Evolutionary conservation across 2,797 vertebrate genomes (phyloP).

Genomic region (Eremophila alpestris): DNA sequence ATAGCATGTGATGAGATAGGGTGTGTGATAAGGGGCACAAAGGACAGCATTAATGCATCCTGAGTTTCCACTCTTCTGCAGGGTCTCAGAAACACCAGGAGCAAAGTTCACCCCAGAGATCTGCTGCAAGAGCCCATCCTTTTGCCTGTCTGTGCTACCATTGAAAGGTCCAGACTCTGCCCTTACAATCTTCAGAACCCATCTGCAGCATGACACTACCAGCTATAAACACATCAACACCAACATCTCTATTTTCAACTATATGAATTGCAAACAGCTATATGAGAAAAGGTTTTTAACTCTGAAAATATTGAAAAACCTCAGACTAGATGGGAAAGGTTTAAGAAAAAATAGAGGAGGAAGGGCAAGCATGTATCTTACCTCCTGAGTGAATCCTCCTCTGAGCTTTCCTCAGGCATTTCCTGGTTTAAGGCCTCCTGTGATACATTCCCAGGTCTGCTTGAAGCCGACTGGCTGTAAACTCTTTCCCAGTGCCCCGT

Average conservation of each 20-base stretch:
- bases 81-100: not conserved
- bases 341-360: conserved; percentile 22
- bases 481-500: conserved; percentile 95
- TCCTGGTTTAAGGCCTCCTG: conserved; percentile 99
- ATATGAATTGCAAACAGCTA: not conserved
- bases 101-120: not conserved
- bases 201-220: not conserved
- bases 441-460: conserved; percentile 85
- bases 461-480: conserved; percentile 88
- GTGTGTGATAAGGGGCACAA: not conserved
- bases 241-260: not conserved
- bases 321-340: not conserved
- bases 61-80: not conserved
- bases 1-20: accelerated
- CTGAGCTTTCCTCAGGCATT: conserved; percentile 95
- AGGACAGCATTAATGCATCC: not conserved
- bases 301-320: not conserved
- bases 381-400: conserved; percentile 97
- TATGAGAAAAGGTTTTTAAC: not conserved
- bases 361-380: conserved; percentile 67
- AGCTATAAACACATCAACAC: not conserved
- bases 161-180: not conserved
- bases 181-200: not conserved
- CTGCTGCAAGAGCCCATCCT: not conserved
- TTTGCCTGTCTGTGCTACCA: not conserved